Evolutionary conservation across 2,797 vertebrate genomes (phyloP).

Genomic region (Malacoctenus gilli): DNA sequence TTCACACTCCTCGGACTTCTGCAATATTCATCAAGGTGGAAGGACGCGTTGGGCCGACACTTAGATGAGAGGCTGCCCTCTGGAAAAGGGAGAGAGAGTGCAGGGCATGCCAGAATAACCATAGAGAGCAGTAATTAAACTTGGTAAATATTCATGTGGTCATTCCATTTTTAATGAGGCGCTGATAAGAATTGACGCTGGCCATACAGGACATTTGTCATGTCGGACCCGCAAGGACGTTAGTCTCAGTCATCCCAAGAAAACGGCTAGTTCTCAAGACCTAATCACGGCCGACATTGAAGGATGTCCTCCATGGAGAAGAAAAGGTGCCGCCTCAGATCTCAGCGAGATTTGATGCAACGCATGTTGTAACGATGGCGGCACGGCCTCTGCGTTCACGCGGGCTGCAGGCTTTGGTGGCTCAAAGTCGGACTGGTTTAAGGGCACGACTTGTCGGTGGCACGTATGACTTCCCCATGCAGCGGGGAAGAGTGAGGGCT

Average conservation of each 20-base stretch:
- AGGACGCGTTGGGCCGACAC: conserved; percentile 40
- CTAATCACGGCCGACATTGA: conserved; percentile 75
- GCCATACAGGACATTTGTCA: conserved; percentile 73
- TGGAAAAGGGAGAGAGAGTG: conserved; percentile 42
- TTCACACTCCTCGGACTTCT: conserved; percentile 62
- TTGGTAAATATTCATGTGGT: conserved; percentile 81
- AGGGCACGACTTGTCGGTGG: no score
- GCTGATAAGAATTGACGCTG: conserved; percentile 72
- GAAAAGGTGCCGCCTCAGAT: no score
- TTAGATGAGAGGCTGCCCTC: conserved; percentile 63
- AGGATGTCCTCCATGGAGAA: conserved; percentile 62
- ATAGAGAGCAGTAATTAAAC: conserved; percentile 73
- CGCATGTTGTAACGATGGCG: conserved; percentile 38
- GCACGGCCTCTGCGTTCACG: conserved; percentile 12
- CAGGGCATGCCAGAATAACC: conserved; percentile 48
- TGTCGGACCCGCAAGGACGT: conserved; percentile 64
- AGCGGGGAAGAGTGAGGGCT: no score
- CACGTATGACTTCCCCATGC: no score
- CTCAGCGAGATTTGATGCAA: conserved; percentile 30
- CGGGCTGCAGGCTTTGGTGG: not conserved
- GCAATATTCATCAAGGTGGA: conserved; percentile 79
- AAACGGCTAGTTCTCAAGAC: conserved; percentile 62
- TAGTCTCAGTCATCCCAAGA: conserved; percentile 55
- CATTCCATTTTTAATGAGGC: conserved; percentile 80
- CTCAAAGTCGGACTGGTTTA: no score